phyloP scores from a whole-genome alignment of 2,797 vertebrate genomes.

The Thalassophryne amazonica region DNA sequence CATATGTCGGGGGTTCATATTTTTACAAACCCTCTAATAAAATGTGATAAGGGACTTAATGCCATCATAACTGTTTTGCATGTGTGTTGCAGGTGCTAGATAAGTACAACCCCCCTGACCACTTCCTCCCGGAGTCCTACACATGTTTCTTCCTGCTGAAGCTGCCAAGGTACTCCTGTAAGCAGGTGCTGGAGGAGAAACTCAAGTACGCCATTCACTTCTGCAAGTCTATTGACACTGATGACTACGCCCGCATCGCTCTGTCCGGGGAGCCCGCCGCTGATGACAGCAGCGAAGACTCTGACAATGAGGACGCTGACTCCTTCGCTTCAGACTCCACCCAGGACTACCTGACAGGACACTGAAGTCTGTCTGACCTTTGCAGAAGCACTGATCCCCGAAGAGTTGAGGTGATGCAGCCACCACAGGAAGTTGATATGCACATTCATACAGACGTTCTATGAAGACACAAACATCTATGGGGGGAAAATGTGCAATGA shows the following conservation, averaged over 20 bases:
- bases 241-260: conserved; percentile 97
- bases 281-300: conserved; percentile 95
- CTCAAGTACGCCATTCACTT: conserved; percentile 99
- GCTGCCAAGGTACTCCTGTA: conserved; percentile 95
- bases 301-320: conserved; percentile 95
- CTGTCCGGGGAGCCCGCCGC: conserved; percentile 92
- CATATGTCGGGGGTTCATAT: no score
- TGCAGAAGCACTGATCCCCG: neutral
- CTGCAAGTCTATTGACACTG: conserved; percentile 98
- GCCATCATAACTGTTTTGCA: no score
- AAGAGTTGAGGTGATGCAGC: conserved; percentile 18
- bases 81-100: conserved; percentile 86
- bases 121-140: conserved; percentile 98
- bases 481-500: conserved; percentile 71
- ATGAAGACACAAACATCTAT: conserved; percentile 58
- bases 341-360: conserved; percentile 95
- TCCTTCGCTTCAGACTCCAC: conserved; percentile 98
- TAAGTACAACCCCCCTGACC: conserved; percentile 97
- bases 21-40: no score
- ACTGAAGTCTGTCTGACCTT: conserved; percentile 71
- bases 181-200: conserved; percentile 95
- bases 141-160: conserved; percentile 99
- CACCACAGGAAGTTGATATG: conserved; percentile 40
- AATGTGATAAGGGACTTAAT: no score
- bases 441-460: conserved; percentile 47